Percentiles rank a stretch among this genome's conserved stretches.
phyloP scores from a whole-genome alignment of 2,113 vertebrate genomes.

The Esox niger region DNA sequence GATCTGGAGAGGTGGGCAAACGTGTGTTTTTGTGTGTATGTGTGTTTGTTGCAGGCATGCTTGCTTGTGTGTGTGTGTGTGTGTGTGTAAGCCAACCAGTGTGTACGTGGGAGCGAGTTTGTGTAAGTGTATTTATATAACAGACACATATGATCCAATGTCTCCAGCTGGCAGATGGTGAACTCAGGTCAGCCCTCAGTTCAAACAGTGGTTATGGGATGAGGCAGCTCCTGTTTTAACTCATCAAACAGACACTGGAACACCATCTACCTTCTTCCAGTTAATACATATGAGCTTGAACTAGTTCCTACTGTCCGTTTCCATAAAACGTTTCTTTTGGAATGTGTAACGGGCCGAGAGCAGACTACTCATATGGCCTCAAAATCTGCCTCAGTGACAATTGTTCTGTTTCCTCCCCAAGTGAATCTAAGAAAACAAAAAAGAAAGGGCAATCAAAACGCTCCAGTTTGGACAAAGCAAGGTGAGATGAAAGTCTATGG shows the following conservation, averaged over 20 bases:
- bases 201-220: conserved; percentile 51
- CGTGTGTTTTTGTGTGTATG: conserved; percentile 31
- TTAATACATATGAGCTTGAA: conserved; percentile 32
- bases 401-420: conserved; percentile 55
- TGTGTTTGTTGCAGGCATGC: conserved; percentile 25
- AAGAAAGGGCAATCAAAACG: conserved; percentile 76
- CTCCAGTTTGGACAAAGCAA: conserved; percentile 77
- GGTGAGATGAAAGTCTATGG: conserved; percentile 72
- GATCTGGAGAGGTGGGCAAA: conserved; percentile 79
- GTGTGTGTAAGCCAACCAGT: conserved; percentile 18
- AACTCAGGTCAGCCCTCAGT: conserved; percentile 57
- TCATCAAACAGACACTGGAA: conserved; percentile 34
- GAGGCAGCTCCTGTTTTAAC: conserved; percentile 29
- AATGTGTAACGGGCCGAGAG: neutral
- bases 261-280: conserved; percentile 20
- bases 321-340: too few species aligned
- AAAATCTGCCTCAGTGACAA: neutral
- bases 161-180: conserved; percentile 53
- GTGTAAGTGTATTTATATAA: neutral
- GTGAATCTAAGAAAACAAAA: conserved; percentile 83
- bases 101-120: conserved; percentile 14
- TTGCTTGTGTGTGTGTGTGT: conserved; percentile 30
- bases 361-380: neutral
- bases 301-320: neutral
- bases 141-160: conserved; percentile 35